Percentiles rank a stretch among this genome's conserved stretches.
Conservation (phyloP, 2,888 invertebrate species). For the Parascotia fuliginaria region DNA sequence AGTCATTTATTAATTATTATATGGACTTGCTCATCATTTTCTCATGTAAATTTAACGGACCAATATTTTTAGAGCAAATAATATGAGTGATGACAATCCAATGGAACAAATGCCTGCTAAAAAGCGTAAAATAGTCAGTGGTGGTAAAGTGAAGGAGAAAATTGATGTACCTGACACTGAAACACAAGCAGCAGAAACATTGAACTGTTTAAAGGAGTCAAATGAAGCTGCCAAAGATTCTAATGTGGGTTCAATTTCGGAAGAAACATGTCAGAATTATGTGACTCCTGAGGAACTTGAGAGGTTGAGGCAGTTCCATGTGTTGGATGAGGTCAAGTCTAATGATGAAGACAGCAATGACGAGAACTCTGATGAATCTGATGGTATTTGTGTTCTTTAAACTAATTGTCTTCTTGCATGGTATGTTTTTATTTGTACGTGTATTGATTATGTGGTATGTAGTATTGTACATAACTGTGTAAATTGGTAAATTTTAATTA, state of each 20-base stretch:
- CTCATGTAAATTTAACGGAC: constrained; percentile 28
- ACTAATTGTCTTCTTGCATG: constrained; percentile 24
- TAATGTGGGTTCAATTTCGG: constrained; percentile 11
- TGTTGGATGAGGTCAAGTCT: constrained; percentile 76
- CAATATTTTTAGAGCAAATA: constrained; percentile 50
- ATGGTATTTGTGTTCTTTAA: constrained; percentile 54
- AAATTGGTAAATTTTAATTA: too few species aligned
- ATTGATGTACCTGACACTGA: not conserved
- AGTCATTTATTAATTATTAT: too few species aligned
- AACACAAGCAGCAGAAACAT: not conserved
- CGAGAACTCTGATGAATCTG: constrained; percentile 68
- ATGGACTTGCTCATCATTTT: constrained; percentile 23
- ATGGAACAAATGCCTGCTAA: constrained; percentile 50
- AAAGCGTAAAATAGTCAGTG: constrained; percentile 49
- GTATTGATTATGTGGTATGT: not conserved
- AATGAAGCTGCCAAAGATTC: not conserved
- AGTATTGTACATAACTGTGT: too few species aligned
- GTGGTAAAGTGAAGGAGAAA: constrained; percentile 4
- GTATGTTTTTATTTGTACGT: constrained; percentile 1
- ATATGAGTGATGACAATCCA: constrained; percentile 46
- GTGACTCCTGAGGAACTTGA: constrained; percentile 66
- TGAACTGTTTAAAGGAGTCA: not conserved
- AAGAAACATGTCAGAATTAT: constrained; percentile 55
- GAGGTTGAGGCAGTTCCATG: constrained; percentile 71
- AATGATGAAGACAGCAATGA: constrained; percentile 76